Evolutionary conservation across 2,888 invertebrate species (phyloP), one percentile per base, ranked within the genome.

Genomic region (Anagyrus pseudococci): DNA sequence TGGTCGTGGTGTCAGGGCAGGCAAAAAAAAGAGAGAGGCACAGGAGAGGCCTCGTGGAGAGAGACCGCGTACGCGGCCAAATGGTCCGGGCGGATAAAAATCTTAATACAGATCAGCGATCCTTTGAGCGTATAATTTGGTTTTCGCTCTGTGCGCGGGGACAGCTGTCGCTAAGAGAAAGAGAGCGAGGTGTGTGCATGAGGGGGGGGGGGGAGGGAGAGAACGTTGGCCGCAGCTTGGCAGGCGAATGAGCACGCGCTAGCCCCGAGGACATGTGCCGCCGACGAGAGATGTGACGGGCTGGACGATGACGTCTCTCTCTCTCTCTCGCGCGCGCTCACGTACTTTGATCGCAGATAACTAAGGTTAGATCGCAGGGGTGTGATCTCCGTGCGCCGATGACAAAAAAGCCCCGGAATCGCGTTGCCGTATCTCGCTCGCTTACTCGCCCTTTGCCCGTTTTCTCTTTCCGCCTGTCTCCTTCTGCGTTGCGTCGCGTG

Each of bases 91-190:
- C 41, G 50, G 80, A 80, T 80, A 79, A 73, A 57, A 57, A 80
- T 80, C 80, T 79, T 75, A 79, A 79, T 77, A 79, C 75, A 80
- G 79, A 80, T 79, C 75, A 75, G 71, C 71, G 76, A 74, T 78
- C 75, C 76, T 78, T 76, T 76, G 79, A 78, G 78, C 73, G 74
- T 77, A 75, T 79, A 78, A 80, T 80, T 80, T 74, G 74, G 76
- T 80, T 78, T 78, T 73, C 73, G 75, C 72, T n/a, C n/a, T 74
- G 75, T 72, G 75, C 73, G 75, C 73, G 73, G 75, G 73, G 77
- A 79, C 80, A 80, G 78, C 80, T 80, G 80, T 79, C 76, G 76
- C 73, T 70, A 40, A 47, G 41, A 47, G 29, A 44, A 25, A 43
- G 37, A 50, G 50, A 43, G 25, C 49, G 50, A 56, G 64, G 57